Base-by-base conservation (phyloP, 2,113 vertebrate genomes). In the Myrmecophaga tridactyla region DNA sequence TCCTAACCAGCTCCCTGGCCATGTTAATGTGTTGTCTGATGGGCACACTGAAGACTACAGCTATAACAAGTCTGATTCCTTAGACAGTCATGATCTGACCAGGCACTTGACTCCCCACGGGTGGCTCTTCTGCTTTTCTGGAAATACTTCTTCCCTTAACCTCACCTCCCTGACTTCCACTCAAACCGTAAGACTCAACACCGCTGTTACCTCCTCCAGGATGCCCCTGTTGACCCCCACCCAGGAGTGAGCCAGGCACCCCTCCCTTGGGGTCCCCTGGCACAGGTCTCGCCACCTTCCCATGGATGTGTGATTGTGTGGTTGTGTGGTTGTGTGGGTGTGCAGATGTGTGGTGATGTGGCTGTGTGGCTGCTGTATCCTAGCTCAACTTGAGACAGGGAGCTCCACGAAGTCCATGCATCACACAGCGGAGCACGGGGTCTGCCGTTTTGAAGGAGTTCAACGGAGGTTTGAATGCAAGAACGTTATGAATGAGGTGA, bases 281-380 rank as follows among this genome's bases (percentile, higher is more conserved):
- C 12, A 31, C 6, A 4, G 18, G 13, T 7, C 39, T 83, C 4
- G 1, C 7, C 34, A 46, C 6, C 20, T 48, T 63, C 23, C 12
- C 5, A 14, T 0, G 1, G 5, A 17, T 36, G 2, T 20, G 34
- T 34, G 15, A 56, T 9, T 29, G 0, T 34, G 10, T 21, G 31
- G 13, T 39, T 56, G n/a, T n/a, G n/a, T n/a, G n/a, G n/a, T n/a
- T n/a, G n/a, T n/a, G n/a, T 0, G 1, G 5, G 13, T 36, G 2
- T 20, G 34, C 29, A 12, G 53, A 7, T 29, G 0, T 34, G 10
- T 21, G 31, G 13, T 39, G 48, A n/a, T 20, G 34, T 34, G 15
- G 53, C 7, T 29, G 0, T 34, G 10, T 21, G 31, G 13, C 34
- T 56, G 17, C 0, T 48, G 0, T 62, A 11, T 73, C 8, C 20